These are phyloP conservation scores for Vireo altiloquus DNA, from an alignment of 2,113 vertebrate genomes.

Conservation along the genomic window DNA sequence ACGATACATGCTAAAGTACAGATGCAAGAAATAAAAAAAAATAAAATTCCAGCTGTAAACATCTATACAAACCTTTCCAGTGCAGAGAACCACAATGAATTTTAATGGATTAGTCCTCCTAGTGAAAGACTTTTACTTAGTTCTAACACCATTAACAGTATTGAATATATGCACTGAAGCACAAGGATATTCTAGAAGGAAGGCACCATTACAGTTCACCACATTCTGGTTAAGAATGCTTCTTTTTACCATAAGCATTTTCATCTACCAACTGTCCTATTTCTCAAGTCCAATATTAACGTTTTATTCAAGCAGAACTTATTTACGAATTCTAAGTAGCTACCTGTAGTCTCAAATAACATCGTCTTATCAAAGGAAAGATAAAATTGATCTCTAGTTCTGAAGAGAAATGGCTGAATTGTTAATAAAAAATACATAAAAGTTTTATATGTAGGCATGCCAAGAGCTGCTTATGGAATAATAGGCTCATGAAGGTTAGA, in stretches of 20 bases:
- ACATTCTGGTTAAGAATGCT: background rate
- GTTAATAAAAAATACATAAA: background rate
- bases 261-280: background rate
- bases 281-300: background rate
- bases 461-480: background rate
- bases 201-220: background rate
- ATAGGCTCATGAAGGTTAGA: background rate
- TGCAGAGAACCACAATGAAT: background rate
- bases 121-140: background rate
- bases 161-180: background rate
- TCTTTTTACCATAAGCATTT: background rate
- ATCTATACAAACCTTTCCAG: background rate
- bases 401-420: background rate
- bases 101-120: background rate
- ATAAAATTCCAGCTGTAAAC: background rate
- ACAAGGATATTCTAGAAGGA: background rate
- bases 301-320: background rate
- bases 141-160: background rate
- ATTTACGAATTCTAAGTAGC: background rate
- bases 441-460: background rate
- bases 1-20: accelerated
- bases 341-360: background rate
- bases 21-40: background rate
- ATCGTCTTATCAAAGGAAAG: background rate
- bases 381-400: background rate